A percentile compares a stretch with the other conserved stretches of the same genome.
phyloP scores from a whole-genome alignment of 53 echinoderm and acorn worm species.

The Paracentrotus lividus region DNA sequence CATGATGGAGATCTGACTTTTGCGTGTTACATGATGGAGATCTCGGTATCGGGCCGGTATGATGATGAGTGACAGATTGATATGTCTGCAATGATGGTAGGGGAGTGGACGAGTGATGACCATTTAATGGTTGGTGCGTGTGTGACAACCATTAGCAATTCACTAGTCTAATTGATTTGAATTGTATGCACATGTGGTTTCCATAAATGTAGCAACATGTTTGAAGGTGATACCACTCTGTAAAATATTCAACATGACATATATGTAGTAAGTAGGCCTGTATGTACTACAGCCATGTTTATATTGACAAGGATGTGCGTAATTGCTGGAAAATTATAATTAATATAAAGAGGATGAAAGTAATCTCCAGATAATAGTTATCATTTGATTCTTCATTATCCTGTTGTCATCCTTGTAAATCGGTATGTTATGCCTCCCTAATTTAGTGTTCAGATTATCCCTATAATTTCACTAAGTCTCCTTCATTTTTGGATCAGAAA shows the following conservation, averaged over 20 bases:
- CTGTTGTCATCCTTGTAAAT: no score
- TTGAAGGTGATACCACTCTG: background rate
- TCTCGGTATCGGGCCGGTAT: no score
- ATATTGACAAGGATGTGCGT: background rate
- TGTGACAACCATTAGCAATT: slow-evolving; percentile 45
- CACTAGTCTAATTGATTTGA: slow-evolving; percentile 20
- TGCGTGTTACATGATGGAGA: background rate
- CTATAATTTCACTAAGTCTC: no score
- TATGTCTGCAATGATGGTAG: slow-evolving; percentile 37
- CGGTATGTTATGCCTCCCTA: no score
- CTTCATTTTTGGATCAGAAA: no score
- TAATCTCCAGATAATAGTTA: no score
- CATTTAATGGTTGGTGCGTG: slow-evolving; percentile 39
- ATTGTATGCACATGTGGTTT: slow-evolving; percentile 25
- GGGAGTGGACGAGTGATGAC: slow-evolving; percentile 33
- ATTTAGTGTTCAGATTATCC: no score
- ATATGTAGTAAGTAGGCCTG: no score
- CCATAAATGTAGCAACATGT: background rate
- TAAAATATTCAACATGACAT: background rate
- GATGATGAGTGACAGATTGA: background rate
- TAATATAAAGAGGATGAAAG: background rate
- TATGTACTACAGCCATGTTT: no score
- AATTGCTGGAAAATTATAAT: background rate
- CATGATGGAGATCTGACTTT: background rate
- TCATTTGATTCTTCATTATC: no score